Base-by-base conservation (phyloP, 2,888 invertebrate species). In the Lottia gigantea region DNA sequence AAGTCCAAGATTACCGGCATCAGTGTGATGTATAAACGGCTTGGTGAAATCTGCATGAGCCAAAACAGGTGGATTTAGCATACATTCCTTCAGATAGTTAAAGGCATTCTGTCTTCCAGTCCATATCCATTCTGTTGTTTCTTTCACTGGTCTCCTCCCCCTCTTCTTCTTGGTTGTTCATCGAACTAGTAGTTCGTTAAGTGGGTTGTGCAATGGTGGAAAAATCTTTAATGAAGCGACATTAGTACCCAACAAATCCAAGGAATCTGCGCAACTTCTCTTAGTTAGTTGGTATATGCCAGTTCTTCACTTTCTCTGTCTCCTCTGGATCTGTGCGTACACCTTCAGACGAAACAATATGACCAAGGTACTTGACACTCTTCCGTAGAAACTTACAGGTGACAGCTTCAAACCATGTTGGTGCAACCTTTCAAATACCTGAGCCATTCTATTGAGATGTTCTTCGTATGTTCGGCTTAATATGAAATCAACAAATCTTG, bases 1-100 rank as follows among this genome's bases (percentile, higher is more conserved):
- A 6, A 70, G 61, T n/a, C 70, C 73, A 19, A 46, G 26, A 46
- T 47, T 19, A 26, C 65, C 66, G 2, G 74, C 74, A 67, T 75
- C 71, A 40, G 62, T 68, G 46, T 67, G 64, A 15, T 71, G 45
- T 19, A 66, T 62, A 40, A 71, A 71, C 0, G 61, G 64, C 19
- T 66, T 61, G 16, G 49, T 63, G 63, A 74, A 71, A 68, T 73
- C 68, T 8, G 47, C 65, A 61, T 63, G 71, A 19, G 67, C 71
- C 11, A 76, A 65, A 15, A 74, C 62, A n/a, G 70, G 75, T 16
- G 71, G 31, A 45, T 64, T 49, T 7, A 46, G 64, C 11, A 76
- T 25, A 16, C 62, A 46, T 2, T 65, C 47, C 49, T 77, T 70
- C 25, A 72, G 62, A 11, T n/a, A 65, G 15, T 69, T 47, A 26